A percentile compares a stretch with the other conserved stretches of the same genome.
These are phyloP conservation scores for Electrona antarctica DNA, from an alignment of 2,113 vertebrate genomes.

Conservation along the genomic window DNA sequence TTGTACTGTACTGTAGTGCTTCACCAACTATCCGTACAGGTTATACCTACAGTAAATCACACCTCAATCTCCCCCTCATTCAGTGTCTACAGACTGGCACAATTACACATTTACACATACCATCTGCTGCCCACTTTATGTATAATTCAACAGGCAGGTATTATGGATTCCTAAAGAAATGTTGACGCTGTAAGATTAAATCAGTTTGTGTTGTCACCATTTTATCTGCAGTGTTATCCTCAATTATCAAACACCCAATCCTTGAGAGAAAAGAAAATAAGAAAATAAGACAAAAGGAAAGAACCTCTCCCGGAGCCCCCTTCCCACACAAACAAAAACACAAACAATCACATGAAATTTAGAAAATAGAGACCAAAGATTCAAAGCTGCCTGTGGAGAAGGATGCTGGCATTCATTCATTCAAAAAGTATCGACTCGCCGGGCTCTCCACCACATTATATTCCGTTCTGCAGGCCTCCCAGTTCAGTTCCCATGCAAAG, in stretches of 20 bases:
- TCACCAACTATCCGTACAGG: background rate
- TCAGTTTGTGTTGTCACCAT: conserved; percentile 29
- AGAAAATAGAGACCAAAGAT: conserved; percentile 67
- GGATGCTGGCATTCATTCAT: conserved; percentile 75
- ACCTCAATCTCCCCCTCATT: conserved; percentile 12
- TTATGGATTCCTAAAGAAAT: conserved; percentile 42
- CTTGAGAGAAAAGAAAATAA: conserved; percentile 12
- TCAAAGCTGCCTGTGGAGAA: conserved; percentile 76
- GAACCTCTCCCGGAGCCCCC: background rate
- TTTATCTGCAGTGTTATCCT: conserved; percentile 29
- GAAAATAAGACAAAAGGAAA: background rate
- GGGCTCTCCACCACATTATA: conserved; percentile 32
- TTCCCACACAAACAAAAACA: conserved; percentile 20
- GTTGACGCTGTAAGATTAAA: conserved; percentile 38
- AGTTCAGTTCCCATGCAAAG: conserved; percentile 79
- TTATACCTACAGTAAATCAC: background rate
- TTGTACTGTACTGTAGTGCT: background rate
- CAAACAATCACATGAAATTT: conserved; percentile 50
- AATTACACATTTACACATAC: conserved; percentile 19
- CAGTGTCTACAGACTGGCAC: conserved; percentile 28
- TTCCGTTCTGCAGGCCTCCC: conserved; percentile 60
- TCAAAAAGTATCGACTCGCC: conserved; percentile 49
- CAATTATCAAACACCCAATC: conserved; percentile 29
- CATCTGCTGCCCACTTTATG: conserved; percentile 6
- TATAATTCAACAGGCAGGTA: conserved; percentile 19